Base-by-base conservation (phyloP, 2,797 vertebrate genomes). In the Margarornis squamiger region DNA sequence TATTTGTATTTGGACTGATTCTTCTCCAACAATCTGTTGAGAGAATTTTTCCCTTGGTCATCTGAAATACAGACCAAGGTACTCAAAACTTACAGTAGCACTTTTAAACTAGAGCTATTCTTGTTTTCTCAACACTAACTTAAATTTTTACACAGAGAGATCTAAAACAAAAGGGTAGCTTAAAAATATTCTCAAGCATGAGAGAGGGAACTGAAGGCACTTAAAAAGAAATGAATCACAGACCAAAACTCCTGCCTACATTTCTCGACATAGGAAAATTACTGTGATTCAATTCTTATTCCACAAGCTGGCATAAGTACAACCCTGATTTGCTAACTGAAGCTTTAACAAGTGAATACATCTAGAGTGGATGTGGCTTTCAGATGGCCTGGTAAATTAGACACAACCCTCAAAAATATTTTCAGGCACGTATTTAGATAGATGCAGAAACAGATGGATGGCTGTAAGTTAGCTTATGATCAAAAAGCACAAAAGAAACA, bases 241-340 rank as follows among this genome's bases (percentile, higher is more conserved):
- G 90, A 92, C 82, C 67, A 95, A 87, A 96, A 82, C 45, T 88
- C 86, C 48, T 94, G 89, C 95, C 95, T 75, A 7, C 54, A 86
- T 96, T 96, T 96, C 91, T 96, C 88, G 94, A 68, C 85, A 61
- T 65, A 87, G 23, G 92, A 97, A 98, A 97, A 87, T 90, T 93
- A 65, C 76, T 41, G 78, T 95, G 91, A 89, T 87, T 92, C 93
- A 94, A 86, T 92, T 93, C 87, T 73, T 89, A 79, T 93, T 93
- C 75, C 76, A 77, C 65, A 88, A 92, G 68, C 88, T 96, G 82
- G 63, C 90, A 93, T 46, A 48, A 71, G 68, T 43, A 54, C 95
- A 97, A 96, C 95, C 95, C 94, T 96, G 90, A 95, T 87, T 46
- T 93, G 93, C 86, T 93, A 95, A 89, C 90, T 97, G 88, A 91